These are phyloP conservation scores for Microtus richardsoni DNA, from an alignment of 2,113 vertebrate genomes.

Conservation along the genomic window DNA sequence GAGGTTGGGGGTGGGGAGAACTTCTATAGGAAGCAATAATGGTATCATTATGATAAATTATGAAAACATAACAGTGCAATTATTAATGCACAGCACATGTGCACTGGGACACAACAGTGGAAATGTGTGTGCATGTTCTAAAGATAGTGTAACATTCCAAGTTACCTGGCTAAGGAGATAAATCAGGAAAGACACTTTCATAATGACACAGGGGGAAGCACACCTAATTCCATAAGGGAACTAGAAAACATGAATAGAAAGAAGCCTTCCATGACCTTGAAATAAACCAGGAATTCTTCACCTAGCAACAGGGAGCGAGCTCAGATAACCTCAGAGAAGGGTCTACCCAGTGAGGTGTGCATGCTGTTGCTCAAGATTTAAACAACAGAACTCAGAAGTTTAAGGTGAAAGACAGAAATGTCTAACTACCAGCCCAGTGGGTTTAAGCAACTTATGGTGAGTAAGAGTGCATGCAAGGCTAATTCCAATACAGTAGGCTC, in stretches of 20 bases:
- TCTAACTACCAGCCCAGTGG: not conserved
- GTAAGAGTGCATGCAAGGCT: not conserved
- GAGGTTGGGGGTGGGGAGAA: slow-evolving; percentile 13
- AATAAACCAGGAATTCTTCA: slow-evolving; percentile 56
- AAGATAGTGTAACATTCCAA: slow-evolving; percentile 39
- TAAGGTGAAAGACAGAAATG: not conserved
- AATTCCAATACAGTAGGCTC: not conserved
- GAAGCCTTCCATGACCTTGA: slow-evolving; percentile 25
- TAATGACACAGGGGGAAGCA: slow-evolving; percentile 18
- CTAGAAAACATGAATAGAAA: slow-evolving; percentile 53
- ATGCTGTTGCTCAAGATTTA: slow-evolving; percentile 14
- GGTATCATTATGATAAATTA: slow-evolving; percentile 82
- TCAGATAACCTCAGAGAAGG: slow-evolving; percentile 42
- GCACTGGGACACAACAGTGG: slow-evolving; percentile 73
- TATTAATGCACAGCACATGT: slow-evolving; percentile 75
- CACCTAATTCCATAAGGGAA: slow-evolving; percentile 42
- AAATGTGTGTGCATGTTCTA: not conserved
- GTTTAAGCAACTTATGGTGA: slow-evolving; percentile 8
- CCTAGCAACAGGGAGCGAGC: not conserved
- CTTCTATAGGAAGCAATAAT: slow-evolving; percentile 71
- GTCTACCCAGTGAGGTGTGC: not conserved
- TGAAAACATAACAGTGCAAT: slow-evolving; percentile 73
- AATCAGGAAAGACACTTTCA: slow-evolving; percentile 57
- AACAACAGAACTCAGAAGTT: slow-evolving; percentile 7
- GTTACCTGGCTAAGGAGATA: slow-evolving; percentile 24